Evolutionary conservation across 1,140 invertebrate genomes (phyloP).

Genomic region (Dysdera silvatica): DNA sequence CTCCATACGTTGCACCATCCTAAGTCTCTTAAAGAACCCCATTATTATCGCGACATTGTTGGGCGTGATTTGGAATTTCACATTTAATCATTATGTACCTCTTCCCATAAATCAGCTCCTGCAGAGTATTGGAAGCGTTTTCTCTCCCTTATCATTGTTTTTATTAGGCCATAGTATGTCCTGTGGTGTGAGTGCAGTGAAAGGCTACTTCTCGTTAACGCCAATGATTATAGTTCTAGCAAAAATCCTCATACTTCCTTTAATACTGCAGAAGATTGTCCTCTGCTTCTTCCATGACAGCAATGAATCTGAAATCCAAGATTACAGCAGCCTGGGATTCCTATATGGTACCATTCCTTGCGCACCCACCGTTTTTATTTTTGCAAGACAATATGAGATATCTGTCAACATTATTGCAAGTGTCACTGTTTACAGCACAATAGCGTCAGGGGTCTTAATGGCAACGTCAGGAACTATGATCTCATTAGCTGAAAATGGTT

Average conservation of each 20-base stretch:
- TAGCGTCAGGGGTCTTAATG: slow-evolving; percentile 87
- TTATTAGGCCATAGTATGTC: slow-evolving; percentile 84
- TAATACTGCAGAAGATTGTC: slow-evolving; percentile 77
- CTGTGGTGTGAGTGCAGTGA: slow-evolving; percentile 70
- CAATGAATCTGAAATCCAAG: slow-evolving; percentile 61
- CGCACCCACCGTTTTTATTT: slow-evolving; percentile 89
- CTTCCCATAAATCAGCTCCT: slow-evolving; percentile 60
- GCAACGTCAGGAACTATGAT: slow-evolving; percentile 91
- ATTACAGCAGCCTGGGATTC: slow-evolving; percentile 85
- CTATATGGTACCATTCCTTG: slow-evolving; percentile 92
- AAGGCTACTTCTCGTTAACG: slow-evolving; percentile 65
- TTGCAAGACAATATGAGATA: slow-evolving; percentile 76
- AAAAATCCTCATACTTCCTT: slow-evolving; percentile 78
- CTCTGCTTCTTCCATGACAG: slow-evolving; percentile 60
- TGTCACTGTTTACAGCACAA: slow-evolving; percentile 86
- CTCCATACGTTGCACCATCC: slow-evolving; percentile 26
- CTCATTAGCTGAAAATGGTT: slow-evolving; percentile 47
- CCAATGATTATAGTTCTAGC: slow-evolving; percentile 78
- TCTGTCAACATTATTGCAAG: slow-evolving; percentile 81
- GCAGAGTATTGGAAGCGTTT: slow-evolving; percentile 73
- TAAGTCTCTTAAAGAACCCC: slow-evolving; percentile 74
- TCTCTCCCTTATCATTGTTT: slow-evolving; percentile 83
- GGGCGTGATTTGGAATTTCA: slow-evolving; percentile 75
- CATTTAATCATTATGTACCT: slow-evolving; percentile 69
- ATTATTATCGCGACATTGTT: slow-evolving; percentile 87